Evolutionary conservation across 2,797 vertebrate species (phyloP).

Genomic region (Anguilla obscura): DNA sequence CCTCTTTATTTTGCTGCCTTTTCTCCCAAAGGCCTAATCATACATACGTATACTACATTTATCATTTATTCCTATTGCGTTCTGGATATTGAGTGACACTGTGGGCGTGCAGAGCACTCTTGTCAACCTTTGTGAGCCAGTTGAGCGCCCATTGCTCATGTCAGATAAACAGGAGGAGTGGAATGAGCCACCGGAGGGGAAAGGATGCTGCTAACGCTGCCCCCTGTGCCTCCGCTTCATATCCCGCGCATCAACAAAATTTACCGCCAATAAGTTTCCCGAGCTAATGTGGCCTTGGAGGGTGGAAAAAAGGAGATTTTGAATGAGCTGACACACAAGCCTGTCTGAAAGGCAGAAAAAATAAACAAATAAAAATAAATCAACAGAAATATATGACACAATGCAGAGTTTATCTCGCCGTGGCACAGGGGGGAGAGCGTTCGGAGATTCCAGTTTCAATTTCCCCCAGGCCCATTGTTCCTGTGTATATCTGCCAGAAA

Average conservation of each 20-base stretch:
- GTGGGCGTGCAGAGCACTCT: not conserved
- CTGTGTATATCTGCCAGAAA: constrained; percentile 20
- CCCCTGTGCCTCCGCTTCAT: constrained; percentile 36
- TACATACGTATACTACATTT: not conserved
- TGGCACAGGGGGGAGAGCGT: constrained; percentile 21
- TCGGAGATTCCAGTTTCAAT: constrained; percentile 5
- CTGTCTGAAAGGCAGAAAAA: constrained; percentile 16
- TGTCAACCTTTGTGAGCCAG: not conserved
- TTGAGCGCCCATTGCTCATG: not conserved
- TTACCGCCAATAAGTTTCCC: constrained; percentile 40
- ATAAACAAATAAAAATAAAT: constrained; percentile 5
- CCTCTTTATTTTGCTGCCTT: not conserved
- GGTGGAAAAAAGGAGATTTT: not conserved
- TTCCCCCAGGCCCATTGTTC: constrained; percentile 22
- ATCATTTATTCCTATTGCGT: not conserved
- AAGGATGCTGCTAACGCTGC: constrained; percentile 36
- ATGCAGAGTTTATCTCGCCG: constrained; percentile 35
- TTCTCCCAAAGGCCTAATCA: too few relatives aligned
- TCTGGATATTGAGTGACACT: not conserved
- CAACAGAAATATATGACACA: constrained; percentile 20
- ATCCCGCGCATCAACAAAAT: constrained; percentile 44
- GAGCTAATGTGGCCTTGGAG: constrained; percentile 39
- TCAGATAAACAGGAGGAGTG: constrained; percentile 40
- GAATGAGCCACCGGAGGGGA: constrained; percentile 39
- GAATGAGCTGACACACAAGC: constrained; percentile 19